Conservation (phyloP, 2,113 vertebrate species). For the Silurus meridionalis region DNA sequence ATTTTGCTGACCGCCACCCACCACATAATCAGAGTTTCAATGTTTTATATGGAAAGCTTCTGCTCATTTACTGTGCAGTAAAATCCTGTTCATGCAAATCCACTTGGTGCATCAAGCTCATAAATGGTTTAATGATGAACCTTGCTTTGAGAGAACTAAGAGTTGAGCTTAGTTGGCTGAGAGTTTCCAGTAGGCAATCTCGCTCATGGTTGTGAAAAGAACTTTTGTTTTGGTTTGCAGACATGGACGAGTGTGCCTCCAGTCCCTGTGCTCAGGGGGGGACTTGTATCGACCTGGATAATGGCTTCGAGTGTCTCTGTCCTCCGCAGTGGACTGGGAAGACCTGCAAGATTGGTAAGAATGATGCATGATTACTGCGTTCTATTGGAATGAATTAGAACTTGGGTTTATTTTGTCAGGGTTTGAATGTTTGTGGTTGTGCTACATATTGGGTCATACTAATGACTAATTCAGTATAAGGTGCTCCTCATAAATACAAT, state of each 20-base stretch:
- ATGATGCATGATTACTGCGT: background rate
- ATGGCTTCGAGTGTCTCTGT: constrained; percentile 91
- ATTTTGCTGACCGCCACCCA: constrained; percentile 28
- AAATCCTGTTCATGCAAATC: constrained; percentile 16
- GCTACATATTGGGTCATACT: background rate
- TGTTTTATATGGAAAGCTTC: constrained; percentile 44
- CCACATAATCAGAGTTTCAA: constrained; percentile 27
- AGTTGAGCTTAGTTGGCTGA: background rate
- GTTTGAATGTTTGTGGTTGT: background rate
- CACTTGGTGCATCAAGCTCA: background rate
- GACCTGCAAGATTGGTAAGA: constrained; percentile 93
- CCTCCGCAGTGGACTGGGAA: constrained; percentile 90
- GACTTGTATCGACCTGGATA: constrained; percentile 86
- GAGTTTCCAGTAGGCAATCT: background rate
- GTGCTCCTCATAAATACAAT: background rate
- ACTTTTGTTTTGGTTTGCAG: constrained; percentile 64
- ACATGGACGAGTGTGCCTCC: constrained; percentile 87
- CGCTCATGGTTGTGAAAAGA: background rate
- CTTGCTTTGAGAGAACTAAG: constrained; percentile 3
- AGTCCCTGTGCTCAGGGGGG: constrained; percentile 87
- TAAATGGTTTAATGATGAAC: constrained; percentile 25
- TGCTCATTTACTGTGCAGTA: constrained; percentile 16
- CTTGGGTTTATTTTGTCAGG: background rate
- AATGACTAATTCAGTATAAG: background rate
- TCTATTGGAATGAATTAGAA: background rate